Evolutionary conservation across 2,113 vertebrate genomes (phyloP).

Genomic region (Chaenocephalus aceratus): DNA sequence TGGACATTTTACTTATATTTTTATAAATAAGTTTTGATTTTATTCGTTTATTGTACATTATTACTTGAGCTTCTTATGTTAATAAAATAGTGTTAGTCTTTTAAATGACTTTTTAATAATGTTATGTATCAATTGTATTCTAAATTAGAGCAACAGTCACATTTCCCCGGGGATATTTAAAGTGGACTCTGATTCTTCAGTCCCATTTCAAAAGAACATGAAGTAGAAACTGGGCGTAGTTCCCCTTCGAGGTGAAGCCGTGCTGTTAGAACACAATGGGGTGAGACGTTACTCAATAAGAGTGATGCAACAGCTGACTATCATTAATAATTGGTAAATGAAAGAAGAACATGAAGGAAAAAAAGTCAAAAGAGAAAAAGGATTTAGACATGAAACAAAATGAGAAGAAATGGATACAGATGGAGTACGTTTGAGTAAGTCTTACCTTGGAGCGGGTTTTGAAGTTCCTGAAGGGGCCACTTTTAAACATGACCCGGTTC

Average conservation of each 20-base stretch:
- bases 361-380: not conserved
- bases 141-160: no score
- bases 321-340: not conserved
- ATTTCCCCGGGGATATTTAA: no score
- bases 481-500: slow-evolving; percentile 96
- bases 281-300: not conserved
- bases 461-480: slow-evolving; percentile 91
- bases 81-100: no score
- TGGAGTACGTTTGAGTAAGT: not conserved
- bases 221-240: no score
- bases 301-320: slow-evolving; percentile 6
- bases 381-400: not conserved
- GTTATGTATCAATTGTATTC: no score
- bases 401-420: not conserved
- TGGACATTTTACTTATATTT: no score
- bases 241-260: not conserved
- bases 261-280: not conserved
- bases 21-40: no score
- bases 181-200: no score
- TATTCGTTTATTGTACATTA: no score
- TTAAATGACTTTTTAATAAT: no score
- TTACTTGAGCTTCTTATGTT: no score
- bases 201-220: no score
- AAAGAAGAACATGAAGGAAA: not conserved
- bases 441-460: slow-evolving; percentile 94